Base-by-base conservation (phyloP, 2,113 vertebrate genomes). In the Austrofundulus limnaeus region DNA sequence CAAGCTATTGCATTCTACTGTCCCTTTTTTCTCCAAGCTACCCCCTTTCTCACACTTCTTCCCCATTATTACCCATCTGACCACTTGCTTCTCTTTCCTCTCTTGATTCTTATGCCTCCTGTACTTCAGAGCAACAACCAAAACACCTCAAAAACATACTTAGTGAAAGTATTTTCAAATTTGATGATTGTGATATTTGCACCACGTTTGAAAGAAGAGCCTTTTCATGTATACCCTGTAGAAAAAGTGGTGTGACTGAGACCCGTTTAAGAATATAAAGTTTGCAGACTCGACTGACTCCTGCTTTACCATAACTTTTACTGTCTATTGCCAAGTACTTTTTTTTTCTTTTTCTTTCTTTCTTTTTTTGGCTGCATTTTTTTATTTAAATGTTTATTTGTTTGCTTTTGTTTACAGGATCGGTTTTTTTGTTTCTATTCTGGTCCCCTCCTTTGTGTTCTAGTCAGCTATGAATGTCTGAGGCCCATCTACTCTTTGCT, bases 1-100 rank as follows among this genome's bases (percentile, higher is more conserved):
- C 87, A 82, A 94, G 92, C 83, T 92, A 92, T 90, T 90, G 90
- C 92, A 94, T 77, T 94, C 90, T 89, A 86, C 91, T 91, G 80
- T 93, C 86, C 92, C 91, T 61, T 83, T 68, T 83, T 73, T 83
- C 74, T 92, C 87, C 14, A 53, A 93, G 85, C 87, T 84, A 89
- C 87, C 86, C 86, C 84, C 87, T 81, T n/a, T 85, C 89, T 86
- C 84, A 62, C 59, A 87, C 87, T 74, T 90, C 68, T 69, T n/a
- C 67, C 64, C 89, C 80, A 92, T 92, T 91, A 83, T 86, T 91
- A 34, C 88, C 78, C 67, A 92, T 86, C 83, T 91, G 90, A 88
- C 82, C 80, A 90, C 87, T 88, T 87, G 80, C 86, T 88, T 80
- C 86, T 89, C 78, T 91, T 81, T 86, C 70, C 92, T 93, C 89